These are phyloP conservation scores for Thunnus albacares DNA, from an alignment of 2,797 vertebrate genomes.

Conservation along the genomic window DNA sequence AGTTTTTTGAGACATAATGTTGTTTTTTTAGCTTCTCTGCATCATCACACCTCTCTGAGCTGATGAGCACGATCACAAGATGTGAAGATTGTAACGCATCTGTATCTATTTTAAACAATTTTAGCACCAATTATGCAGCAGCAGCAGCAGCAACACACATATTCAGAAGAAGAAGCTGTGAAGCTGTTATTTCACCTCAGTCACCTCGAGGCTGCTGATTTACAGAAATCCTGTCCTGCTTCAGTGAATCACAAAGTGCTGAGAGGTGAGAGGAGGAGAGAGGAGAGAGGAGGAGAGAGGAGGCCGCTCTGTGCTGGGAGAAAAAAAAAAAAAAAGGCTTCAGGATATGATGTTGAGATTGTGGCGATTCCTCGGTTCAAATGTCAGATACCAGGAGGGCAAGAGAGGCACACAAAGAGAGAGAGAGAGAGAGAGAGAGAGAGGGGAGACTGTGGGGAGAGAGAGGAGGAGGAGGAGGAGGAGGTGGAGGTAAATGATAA, in stretches of 20 bases:
- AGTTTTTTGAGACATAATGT: no score
- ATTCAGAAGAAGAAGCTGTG: neutral
- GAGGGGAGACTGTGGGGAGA: neutral
- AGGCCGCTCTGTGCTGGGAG: neutral
- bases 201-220: constrained; percentile 1
- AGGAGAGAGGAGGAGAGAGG: no score
- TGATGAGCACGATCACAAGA: no score
- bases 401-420: neutral
- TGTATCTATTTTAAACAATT: neutral
- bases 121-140: constrained; percentile 8
- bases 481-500: constrained; percentile 60
- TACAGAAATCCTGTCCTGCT: neutral
- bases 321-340: no score
- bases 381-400: constrained; percentile 12
- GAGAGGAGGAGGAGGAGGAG: neutral
- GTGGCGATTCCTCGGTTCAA: constrained; percentile 14
- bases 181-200: constrained; percentile 7
- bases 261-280: constrained; percentile 6
- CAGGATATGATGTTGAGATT: constrained; percentile 24
- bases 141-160: no score
- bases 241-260: constrained; percentile 14
- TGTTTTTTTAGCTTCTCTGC: no score
- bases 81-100: no score
- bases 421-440: neutral
- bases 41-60: no score